Conservation (phyloP, 2,797 vertebrate species). For the Lemur catta region DNA sequence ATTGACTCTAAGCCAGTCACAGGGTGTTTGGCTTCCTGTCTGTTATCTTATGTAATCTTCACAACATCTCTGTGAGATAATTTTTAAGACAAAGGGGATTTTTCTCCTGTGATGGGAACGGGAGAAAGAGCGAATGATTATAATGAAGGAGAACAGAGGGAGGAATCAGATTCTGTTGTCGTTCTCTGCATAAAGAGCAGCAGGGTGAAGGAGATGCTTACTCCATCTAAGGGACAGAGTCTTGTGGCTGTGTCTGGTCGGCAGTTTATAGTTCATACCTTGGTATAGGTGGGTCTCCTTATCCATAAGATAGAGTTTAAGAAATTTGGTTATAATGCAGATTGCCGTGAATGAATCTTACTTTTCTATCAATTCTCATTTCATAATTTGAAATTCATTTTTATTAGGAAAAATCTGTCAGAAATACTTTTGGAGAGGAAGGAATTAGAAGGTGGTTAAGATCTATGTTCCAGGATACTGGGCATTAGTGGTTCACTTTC, state of each 20-base stretch:
- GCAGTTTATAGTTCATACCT: background rate
- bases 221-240: background rate
- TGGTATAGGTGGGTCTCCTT: background rate
- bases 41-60: background rate
- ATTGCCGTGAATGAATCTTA: background rate
- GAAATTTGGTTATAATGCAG: background rate
- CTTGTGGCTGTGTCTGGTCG: background rate
- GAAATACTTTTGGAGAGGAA: background rate
- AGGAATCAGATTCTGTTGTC: background rate
- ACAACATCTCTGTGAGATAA: background rate
- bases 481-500: background rate
- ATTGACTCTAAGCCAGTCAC: background rate
- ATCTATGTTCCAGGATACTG: background rate
- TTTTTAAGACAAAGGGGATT: background rate
- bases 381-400: background rate
- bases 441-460: background rate
- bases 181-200: background rate
- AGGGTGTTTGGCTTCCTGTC: background rate
- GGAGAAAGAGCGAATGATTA: background rate
- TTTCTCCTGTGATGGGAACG: background rate
- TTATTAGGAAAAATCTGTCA: background rate
- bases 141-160: background rate
- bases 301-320: background rate
- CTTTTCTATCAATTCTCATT: background rate
- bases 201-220: accelerated